Percentiles rank a stretch among this genome's conserved stretches.
These are phyloP conservation scores for Sarcophaga carnaria DNA, from an alignment of 2,888 invertebrate genomes.

Conservation along the genomic window DNA sequence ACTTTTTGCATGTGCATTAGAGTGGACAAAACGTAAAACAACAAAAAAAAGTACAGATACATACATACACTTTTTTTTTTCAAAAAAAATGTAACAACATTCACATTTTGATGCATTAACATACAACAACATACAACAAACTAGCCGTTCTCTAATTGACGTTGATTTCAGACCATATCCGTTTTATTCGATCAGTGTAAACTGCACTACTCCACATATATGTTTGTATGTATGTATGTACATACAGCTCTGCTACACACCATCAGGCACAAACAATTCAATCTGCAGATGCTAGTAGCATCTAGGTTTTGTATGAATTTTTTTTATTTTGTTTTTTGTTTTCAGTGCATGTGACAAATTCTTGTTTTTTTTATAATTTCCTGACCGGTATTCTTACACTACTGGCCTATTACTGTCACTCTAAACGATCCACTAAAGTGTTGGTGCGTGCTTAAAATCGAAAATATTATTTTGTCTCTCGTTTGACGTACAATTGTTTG, in stretches of 20 bases:
- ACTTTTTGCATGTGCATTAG: too few species aligned
- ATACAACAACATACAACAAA: background rate
- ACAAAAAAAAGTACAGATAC: background rate
- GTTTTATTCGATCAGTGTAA: background rate
- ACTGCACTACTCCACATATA: background rate
- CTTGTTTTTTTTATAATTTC: background rate
- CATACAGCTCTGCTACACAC: background rate
- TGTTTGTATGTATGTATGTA: too few species aligned
- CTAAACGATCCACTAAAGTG: slow-evolving; percentile 29
- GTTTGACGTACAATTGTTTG: slow-evolving; percentile 6
- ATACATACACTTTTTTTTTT: background rate
- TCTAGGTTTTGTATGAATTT: slow-evolving; percentile 29
- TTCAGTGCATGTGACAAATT: background rate
- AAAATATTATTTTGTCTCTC: slow-evolving; percentile 43
- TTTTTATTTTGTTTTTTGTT: slow-evolving; percentile 9
- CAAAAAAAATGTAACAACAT: background rate
- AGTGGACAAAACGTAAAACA: too few species aligned
- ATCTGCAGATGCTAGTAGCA: slow-evolving; percentile 8
- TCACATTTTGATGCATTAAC: slow-evolving; percentile 14
- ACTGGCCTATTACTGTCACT: slow-evolving; percentile 8
- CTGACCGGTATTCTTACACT: background rate
- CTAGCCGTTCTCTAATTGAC: slow-evolving; percentile 24
- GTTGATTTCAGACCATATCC: slow-evolving; percentile 20
- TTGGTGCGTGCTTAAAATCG: slow-evolving; percentile 51
- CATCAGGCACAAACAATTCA: background rate